Evolutionary conservation across 2,888 invertebrate genomes (phyloP), one percentile per base, ranked within the genome.

Genomic region (Halictus ligatus): DNA sequence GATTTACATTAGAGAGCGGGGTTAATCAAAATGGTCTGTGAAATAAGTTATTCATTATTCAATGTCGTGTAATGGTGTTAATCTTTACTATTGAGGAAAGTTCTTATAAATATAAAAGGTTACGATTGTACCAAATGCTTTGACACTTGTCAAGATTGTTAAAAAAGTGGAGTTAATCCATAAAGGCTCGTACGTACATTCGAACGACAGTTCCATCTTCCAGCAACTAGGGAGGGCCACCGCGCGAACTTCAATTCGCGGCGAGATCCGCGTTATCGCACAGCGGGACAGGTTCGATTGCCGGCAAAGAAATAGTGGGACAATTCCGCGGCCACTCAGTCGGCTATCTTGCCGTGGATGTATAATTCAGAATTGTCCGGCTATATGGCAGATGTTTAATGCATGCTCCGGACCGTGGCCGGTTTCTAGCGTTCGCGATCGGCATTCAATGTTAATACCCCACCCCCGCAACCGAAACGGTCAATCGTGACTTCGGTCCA

Each of bases 321-420:
- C 93, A 93, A 93, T 93, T 90, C 91, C 92, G 84, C 85, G 89
- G 88, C 87, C 89, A 91, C 92, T 92, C 90, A 89, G 88, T 83
- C 85, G 90, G 89, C 90, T 90, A 93, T 93, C 92, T 91, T 87
- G 83, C 84, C 86, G 77, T 80, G 90, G 90, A 93, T 94, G 94
- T 94, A 93, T 94, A 94, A 94, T 94, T 94, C 93, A 94, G 92
- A 94, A 94, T 94, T 94, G 94, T 93, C 89, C 89, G 89, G 83
- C 91, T 92, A 92, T 92, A 92, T 92, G 88, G 91, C 86, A 88
- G 90, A 94, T 94, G 94, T 94, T 94, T 94, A 94, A 94, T 94
- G 94, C 94, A 94, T 94, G 93, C 87, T 84, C 85, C 84, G 83
- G 82, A 60, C 80, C 89, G 80, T 89, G 75, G 80, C 75, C 74